These are phyloP conservation scores for Potorous gilbertii DNA, from an alignment of 2,797 vertebrate species.

Conservation along the genomic window DNA sequence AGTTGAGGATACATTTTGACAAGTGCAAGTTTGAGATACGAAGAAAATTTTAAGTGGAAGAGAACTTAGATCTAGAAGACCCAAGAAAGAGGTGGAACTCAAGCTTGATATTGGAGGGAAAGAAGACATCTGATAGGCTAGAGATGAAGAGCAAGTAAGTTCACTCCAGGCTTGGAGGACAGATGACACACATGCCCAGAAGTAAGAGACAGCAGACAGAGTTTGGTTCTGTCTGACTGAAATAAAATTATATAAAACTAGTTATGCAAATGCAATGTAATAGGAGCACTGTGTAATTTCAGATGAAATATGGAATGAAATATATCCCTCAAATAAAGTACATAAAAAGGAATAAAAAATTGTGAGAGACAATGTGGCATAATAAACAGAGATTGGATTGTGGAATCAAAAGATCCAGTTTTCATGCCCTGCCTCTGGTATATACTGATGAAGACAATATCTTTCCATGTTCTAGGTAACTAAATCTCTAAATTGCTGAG, in stretches of 20 bases:
- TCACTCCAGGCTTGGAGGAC: not conserved
- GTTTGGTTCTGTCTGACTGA: not conserved
- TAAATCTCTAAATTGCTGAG: not conserved
- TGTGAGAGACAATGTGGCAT: not conserved
- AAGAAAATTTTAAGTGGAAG: not conserved
- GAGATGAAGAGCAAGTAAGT: not conserved
- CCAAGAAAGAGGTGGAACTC: not conserved
- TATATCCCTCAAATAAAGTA: not conserved
- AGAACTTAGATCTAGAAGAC: not conserved
- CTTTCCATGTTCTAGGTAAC: not conserved
- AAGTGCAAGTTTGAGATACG: not conserved
- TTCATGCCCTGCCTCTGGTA: not conserved
- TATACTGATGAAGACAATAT: not conserved
- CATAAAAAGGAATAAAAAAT: not conserved
- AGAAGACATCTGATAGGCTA: not conserved
- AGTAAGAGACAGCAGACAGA: not conserved
- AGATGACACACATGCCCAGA: not conserved
- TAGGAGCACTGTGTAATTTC: not conserved
- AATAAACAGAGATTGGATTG: not conserved
- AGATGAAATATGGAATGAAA: not conserved
- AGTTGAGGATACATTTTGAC: not conserved
- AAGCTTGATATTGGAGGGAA: not conserved
- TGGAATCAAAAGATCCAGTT: not conserved
- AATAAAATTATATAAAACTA: not conserved
- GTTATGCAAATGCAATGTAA: not conserved